A percentile compares a stretch with the other conserved stretches of the same genome.
Evolutionary conservation across 2,113 vertebrate species (phyloP).

Genomic region (Crotalus helleri): DNA sequence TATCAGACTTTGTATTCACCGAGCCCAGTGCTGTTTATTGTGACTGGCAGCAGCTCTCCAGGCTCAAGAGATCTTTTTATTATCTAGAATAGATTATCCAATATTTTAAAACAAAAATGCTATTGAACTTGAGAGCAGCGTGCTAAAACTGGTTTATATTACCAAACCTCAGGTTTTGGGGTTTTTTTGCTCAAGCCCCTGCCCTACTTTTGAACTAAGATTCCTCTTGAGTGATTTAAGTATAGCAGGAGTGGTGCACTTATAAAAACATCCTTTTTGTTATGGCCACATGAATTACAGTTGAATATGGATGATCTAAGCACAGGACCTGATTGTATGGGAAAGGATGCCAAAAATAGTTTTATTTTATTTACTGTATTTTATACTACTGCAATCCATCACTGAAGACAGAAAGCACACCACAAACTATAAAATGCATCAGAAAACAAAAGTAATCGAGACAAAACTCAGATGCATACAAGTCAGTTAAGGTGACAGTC

Average conservation of each 20-base stretch:
- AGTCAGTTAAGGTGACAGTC: background rate
- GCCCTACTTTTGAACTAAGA: background rate
- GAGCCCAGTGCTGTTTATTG: background rate
- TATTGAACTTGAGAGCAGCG: background rate
- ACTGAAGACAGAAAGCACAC: background rate
- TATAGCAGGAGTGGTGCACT: background rate
- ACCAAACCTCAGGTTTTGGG: background rate
- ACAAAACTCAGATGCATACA: background rate
- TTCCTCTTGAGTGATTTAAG: background rate
- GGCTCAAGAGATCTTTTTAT: background rate
- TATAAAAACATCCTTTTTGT: too few species aligned
- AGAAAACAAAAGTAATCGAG: background rate
- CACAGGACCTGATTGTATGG: too few species aligned
- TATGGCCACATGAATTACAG: too few species aligned
- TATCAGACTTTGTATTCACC: background rate
- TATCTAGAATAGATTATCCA: background rate
- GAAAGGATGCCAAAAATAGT: too few species aligned
- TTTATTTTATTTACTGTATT: too few species aligned
- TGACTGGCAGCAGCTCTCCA: background rate
- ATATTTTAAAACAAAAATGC: background rate
- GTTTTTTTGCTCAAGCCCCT: background rate
- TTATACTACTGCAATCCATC: background rate
- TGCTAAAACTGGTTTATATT: background rate
- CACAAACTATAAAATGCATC: background rate
- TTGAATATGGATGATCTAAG: too few species aligned